Evolutionary conservation across 2,888 invertebrate genomes (phyloP), one percentile per base, ranked within the genome.

Genomic region (Ectropis crepuscularia): DNA sequence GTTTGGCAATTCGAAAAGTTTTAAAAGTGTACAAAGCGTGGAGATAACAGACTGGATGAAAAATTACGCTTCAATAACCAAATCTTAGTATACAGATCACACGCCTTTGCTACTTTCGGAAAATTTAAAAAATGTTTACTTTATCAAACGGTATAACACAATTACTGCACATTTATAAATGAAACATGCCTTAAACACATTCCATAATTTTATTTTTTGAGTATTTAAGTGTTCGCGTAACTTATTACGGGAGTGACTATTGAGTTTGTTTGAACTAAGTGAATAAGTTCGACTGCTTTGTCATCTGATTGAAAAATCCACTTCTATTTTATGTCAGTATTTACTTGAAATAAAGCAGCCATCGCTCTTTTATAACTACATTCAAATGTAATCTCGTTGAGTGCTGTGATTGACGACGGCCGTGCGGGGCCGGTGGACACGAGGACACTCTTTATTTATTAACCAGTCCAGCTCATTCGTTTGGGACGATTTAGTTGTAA

Each of bases 311-410:
- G 16, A 41, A 53, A 50, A 51, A 46, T 39, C 38, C 45, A 28
- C 11, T 49, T 39, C 10, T 36, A 38, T 55, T 53, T 48, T 49
- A 48, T 60, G 38, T 41, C 49, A 39, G 37, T 42, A 55, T 65
- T 62, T 63, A 38, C n/a, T 51, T 58, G 10, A 59, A 48, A 69
- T 71, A 72, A 71, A 68, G 61, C 61, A 53, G 63, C 70, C 67
- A 77, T 79, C 68, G 61, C 73, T 77, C 73, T 80, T 81, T 78
- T 80, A 77, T 77, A 78, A 80, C 80, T 75, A 81, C 84, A 87
- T 87, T 86, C 85, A 86, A 86, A 86, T 86, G 83, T 88, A 89
- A 89, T 89, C 86, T 80, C 71, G 79, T 78, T 83, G 86, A 88
- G 89, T 88, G 79, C 77, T 61, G 78, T 85, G 86, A 87, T 88